Percentiles rank a stretch among this genome's conserved stretches.
phyloP scores from a whole-genome alignment of 2,888 invertebrate genomes.

The Ypsolopha scabrella region DNA sequence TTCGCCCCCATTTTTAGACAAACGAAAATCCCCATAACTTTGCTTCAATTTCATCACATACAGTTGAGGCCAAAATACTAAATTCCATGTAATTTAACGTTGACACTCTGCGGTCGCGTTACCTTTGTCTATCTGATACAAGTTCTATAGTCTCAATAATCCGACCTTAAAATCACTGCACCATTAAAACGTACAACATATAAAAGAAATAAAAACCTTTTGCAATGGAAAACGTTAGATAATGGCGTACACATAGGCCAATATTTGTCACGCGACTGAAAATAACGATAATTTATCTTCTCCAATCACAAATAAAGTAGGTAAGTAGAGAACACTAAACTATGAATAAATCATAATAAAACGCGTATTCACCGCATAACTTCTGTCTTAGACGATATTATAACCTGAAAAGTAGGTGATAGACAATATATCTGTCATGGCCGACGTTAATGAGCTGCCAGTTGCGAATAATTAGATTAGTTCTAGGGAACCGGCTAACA shows the following conservation, averaged over 20 bases:
- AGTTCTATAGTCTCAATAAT: too few species aligned
- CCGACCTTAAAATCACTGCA: too few species aligned
- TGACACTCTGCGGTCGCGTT: too few species aligned
- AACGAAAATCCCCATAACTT: background rate
- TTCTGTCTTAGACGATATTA: constrained; percentile 14
- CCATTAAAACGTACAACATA: too few species aligned
- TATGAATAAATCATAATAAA: constrained; percentile 23
- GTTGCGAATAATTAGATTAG: constrained; percentile 31
- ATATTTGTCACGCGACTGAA: background rate
- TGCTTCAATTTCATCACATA: background rate
- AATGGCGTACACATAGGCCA: background rate
- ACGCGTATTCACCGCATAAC: constrained; percentile 14
- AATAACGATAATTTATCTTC: background rate
- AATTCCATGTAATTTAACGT: too few species aligned
- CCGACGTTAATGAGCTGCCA: constrained; percentile 31
- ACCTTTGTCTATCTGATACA: too few species aligned
- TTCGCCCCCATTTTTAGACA: background rate
- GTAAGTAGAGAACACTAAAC: constrained; percentile 25
- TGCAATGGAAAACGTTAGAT: background rate
- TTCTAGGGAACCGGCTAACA: constrained; percentile 20
- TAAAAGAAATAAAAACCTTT: too few species aligned
- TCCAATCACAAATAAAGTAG: background rate
- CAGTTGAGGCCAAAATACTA: background rate
- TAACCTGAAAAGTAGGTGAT: constrained; percentile 24
- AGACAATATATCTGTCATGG: constrained; percentile 41